Evolutionary conservation across 2,888 invertebrate genomes (phyloP).

Genomic region (Trachelus iudaicus): DNA sequence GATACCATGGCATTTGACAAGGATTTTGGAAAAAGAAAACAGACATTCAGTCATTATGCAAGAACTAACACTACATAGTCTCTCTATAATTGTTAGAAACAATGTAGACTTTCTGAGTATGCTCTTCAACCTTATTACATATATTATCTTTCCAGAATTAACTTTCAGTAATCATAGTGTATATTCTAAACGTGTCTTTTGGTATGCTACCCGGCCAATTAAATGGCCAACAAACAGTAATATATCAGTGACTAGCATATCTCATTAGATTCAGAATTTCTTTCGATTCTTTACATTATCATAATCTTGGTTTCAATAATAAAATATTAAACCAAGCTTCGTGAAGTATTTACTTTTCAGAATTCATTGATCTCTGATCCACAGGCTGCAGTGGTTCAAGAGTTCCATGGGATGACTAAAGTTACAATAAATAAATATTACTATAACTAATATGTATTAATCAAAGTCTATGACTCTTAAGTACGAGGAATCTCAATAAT

Average conservation of each 20-base stretch:
- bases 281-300: constrained; percentile 12
- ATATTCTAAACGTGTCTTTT: constrained; percentile 46
- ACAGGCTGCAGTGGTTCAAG: constrained; percentile 11
- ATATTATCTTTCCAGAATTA: constrained; percentile 33
- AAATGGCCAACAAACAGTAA: background rate
- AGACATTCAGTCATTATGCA: constrained; percentile 11
- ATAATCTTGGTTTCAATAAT: constrained; percentile 5
- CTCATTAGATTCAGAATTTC: constrained; percentile 30
- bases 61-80: constrained; percentile 17
- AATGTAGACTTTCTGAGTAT: constrained; percentile 44
- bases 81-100: constrained; percentile 35
- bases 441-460: constrained; percentile 26
- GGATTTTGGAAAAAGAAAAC: background rate
- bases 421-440: constrained; percentile 31
- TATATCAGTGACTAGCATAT: constrained; percentile 36
- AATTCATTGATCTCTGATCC: background rate
- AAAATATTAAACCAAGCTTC: background rate
- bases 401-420: constrained; percentile 10
- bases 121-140: constrained; percentile 37
- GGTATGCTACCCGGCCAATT: constrained; percentile 38
- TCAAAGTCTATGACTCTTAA: constrained; percentile 12
- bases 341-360: background rate
- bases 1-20: background rate
- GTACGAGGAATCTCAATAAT: constrained; percentile 5
- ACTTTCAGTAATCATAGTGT: constrained; percentile 33